A percentile compares a stretch with the other conserved stretches of the same genome.
Conservation (phyloP, 2,888 invertebrate genomes). For the Linyphia triangularis region DNA sequence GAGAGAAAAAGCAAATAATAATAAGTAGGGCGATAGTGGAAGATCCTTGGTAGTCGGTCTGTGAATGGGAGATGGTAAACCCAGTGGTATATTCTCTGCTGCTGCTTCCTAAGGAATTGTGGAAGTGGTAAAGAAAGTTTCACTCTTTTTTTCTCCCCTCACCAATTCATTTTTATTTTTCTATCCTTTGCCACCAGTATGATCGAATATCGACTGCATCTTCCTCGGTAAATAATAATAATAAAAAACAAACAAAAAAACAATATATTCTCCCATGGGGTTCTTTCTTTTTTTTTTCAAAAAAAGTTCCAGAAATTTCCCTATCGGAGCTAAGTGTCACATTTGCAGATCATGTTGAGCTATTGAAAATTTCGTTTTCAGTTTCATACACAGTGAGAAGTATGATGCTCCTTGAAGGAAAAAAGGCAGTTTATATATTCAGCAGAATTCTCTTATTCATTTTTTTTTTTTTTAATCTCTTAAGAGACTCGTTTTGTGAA, state of each 20-base stretch:
- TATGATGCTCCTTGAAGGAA: not conserved
- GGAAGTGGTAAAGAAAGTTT: slow-evolving; percentile 17
- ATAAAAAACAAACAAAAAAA: no score
- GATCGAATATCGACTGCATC: slow-evolving; percentile 44
- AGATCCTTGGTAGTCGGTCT: not conserved
- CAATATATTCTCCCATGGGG: not conserved
- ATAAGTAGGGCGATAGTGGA: not conserved
- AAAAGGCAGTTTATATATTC: not conserved
- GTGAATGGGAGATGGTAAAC: slow-evolving; percentile 18
- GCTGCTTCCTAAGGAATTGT: no score
- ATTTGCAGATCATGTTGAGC: not conserved
- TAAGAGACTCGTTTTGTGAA: no score
- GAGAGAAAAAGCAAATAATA: not conserved
- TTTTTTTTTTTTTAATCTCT: not conserved
- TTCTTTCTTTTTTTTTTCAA: not conserved
- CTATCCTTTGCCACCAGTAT: not conserved
- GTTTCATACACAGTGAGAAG: not conserved
- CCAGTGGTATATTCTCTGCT: slow-evolving; percentile 21
- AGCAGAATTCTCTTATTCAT: not conserved
- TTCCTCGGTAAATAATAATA: slow-evolving; percentile 24
- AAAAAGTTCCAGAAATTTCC: not conserved
- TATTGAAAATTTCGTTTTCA: not conserved
- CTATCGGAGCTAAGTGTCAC: not conserved
- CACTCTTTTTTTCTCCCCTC: not conserved
- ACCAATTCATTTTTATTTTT: not conserved